Conservation (phyloP, 2,797 vertebrate species). For the Myotis planiceps region DNA sequence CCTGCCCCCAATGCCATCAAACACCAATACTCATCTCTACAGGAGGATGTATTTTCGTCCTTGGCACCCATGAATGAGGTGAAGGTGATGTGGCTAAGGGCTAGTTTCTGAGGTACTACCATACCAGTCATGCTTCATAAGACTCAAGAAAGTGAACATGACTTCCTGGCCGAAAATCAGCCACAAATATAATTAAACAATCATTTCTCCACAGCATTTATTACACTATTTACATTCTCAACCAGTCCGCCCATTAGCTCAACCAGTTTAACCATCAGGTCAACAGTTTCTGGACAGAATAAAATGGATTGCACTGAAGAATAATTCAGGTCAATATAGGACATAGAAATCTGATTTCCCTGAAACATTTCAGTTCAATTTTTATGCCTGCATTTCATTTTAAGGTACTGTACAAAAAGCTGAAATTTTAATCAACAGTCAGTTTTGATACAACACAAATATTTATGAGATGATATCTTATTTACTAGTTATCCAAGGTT, state of each 20-base stretch:
- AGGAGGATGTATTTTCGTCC: not conserved
- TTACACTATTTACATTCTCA: not conserved
- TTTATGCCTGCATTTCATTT: not conserved
- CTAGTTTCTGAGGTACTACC: not conserved
- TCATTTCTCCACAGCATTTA: not conserved
- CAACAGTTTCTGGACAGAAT: not conserved
- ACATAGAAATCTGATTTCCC: not conserved
- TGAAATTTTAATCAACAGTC: slow-evolving; percentile 18
- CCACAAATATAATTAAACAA: not conserved
- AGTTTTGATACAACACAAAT: not conserved
- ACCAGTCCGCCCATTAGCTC: not conserved
- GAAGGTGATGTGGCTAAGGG: not conserved
- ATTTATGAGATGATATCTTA: not conserved
- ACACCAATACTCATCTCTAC: not conserved
- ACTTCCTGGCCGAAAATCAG: not conserved
- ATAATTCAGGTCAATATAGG: not conserved
- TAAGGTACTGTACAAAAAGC: not conserved
- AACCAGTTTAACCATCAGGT: not conserved
- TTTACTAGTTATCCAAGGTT: not conserved
- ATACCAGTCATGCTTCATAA: not conserved
- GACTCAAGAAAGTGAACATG: not conserved
- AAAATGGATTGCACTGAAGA: not conserved
- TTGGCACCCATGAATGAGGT: not conserved
- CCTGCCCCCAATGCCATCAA: not conserved
- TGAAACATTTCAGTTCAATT: not conserved